Evolutionary conservation across 2,113 vertebrate genomes (phyloP).

Genomic region (Apus apus): DNA sequence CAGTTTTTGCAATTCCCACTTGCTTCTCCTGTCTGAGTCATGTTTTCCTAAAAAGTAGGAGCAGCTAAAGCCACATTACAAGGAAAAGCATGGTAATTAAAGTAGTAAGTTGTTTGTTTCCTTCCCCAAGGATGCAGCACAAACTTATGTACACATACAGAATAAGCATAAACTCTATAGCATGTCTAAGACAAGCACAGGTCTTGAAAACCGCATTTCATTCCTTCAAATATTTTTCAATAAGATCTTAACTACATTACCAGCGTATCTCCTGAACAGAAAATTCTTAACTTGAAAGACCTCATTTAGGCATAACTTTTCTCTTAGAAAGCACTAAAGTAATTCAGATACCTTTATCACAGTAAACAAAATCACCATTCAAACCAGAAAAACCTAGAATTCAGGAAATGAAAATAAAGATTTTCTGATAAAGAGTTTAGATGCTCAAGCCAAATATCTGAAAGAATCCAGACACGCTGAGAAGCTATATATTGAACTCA

Average conservation of each 20-base stretch:
- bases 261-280: background rate
- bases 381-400: background rate
- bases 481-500: background rate
- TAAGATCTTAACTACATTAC: background rate
- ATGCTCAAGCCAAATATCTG: background rate
- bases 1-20: background rate
- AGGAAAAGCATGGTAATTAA: background rate
- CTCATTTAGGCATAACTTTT: background rate
- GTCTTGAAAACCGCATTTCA: background rate
- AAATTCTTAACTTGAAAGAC: background rate
- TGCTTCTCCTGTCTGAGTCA: background rate
- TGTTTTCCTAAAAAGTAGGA: background rate
- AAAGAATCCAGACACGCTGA: background rate
- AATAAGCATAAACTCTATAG: background rate
- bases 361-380: background rate
- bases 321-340: background rate
- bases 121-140: background rate
- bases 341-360: background rate
- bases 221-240: background rate
- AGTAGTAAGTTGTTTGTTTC: background rate
- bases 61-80: background rate
- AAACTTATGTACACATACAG: background rate
- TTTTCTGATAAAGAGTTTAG: background rate
- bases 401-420: background rate
- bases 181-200: rapidly evolving